Base-by-base conservation (phyloP, 1,140 invertebrate species). In the Manduca sexta region DNA sequence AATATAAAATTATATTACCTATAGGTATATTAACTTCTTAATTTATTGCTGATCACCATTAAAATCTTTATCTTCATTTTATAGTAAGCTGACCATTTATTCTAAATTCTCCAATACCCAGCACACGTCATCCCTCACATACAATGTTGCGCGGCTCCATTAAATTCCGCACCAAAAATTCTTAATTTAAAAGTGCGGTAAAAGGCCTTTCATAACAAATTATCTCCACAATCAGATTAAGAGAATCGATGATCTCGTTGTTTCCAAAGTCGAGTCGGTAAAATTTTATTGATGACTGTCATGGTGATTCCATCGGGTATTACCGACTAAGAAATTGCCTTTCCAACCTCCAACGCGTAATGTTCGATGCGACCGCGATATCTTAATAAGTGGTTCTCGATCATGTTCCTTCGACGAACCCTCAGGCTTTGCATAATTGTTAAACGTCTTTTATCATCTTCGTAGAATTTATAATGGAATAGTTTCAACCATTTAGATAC, bases 341-440 rank as follows among this genome's bases (percentile, higher is more conserved):
- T 46, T 49, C 56, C 67, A 65, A 60, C 63, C 69, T 60, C 60
- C 56, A 63, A 38, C 52, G 60, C 63, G 56, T 81, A 81, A 80
- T 74, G 45, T 63, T 39, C 66, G 73, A 78, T 78, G 68, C 75
- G 74, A 73, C 76, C 72, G 56, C 64, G 71, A 76, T 83, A 80
- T 80, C 76, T 83, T 83, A 79, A 83, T 83, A 81, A 80, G 71
- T 64, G 71, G 76, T 71, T 77, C 54, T 67, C 70, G 74, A 77
- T 80, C 73, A 71, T 70, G 64, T 64, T 74, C 60, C 64, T 52
- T 61, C 60, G 55, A 52, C 34, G 55, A 60, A 60, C 58, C 68
- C 60, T 45, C 38, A 21, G 56, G 63, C 49, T 72, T 70, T 72
- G 67, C 70, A 76, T 81, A 78, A 72, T 69, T 61, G 58, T 66